Percentiles rank a stretch among this genome's conserved stretches.
phyloP scores from a whole-genome alignment of 1,140 invertebrate genomes.

The Littorina saxatilis region DNA sequence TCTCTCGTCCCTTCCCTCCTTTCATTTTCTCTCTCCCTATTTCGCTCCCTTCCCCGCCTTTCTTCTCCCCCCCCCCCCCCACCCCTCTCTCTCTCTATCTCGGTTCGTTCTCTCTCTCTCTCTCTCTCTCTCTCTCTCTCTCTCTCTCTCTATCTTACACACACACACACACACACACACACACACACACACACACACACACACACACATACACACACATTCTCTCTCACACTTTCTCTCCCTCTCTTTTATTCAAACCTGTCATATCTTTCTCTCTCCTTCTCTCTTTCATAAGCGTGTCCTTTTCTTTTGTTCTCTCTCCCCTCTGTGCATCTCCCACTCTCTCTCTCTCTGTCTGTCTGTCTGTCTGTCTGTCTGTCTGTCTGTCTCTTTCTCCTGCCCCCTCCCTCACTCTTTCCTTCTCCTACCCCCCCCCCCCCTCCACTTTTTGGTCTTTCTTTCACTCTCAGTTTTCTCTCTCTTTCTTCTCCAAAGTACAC shows the following conservation, averaged over 20 bases:
- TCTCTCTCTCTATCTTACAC: not conserved
- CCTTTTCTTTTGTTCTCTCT: not conserved
- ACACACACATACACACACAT: no score
- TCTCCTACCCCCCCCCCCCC: not conserved
- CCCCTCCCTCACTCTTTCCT: constrained; percentile 13
- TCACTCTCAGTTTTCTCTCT: not conserved
- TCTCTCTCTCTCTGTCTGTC: constrained; percentile 27
- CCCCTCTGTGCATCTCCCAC: not conserved
- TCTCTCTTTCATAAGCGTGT: not conserved
- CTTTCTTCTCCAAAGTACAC: not conserved
- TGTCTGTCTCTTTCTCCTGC: not conserved
- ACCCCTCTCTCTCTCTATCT: no score
- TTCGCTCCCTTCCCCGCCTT: constrained; percentile 21
- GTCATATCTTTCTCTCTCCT: not conserved
- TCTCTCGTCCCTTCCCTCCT: not conserved
- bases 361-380: constrained; percentile 27
- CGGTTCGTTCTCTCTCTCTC: constrained; percentile 10
- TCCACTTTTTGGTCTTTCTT: not conserved
- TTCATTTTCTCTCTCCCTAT: constrained; percentile 20
- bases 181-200: no score
- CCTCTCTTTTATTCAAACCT: not conserved
- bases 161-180: no score
- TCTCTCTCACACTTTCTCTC: not conserved
- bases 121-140: constrained; percentile 10
- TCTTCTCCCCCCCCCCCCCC: not conserved